Evolutionary conservation across 2,888 invertebrate genomes (phyloP).

Genomic region (Dasypolia templi): DNA sequence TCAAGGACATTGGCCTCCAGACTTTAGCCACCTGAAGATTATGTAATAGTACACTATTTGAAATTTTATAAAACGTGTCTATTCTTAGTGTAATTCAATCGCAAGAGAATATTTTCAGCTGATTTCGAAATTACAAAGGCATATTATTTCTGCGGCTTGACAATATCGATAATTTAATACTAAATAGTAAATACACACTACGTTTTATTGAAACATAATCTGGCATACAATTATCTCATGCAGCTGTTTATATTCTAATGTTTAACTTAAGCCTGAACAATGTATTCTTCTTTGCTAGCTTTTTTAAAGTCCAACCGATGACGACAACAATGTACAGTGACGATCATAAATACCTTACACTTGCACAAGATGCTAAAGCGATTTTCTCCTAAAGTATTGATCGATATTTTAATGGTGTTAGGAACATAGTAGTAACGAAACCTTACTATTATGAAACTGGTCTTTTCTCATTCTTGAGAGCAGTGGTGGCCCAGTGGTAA

Average conservation of each 20-base stretch:
- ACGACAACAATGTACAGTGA: too few species aligned
- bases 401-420: not conserved
- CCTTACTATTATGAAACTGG: not conserved
- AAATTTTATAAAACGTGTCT: constrained; percentile 11
- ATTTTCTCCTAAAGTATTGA: not conserved
- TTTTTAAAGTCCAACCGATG: not conserved
- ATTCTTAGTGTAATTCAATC: not conserved
- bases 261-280: not conserved
- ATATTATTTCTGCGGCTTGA: not conserved
- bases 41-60: constrained; percentile 67
- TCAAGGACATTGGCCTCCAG: constrained; percentile 79
- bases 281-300: not conserved
- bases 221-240: not conserved
- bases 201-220: not conserved
- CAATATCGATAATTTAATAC: not conserved
- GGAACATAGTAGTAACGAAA: not conserved
- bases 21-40: constrained; percentile 72
- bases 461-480: not conserved
- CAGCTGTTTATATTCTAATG: constrained; percentile 11
- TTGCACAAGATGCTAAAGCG: too few species aligned
- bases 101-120: constrained; percentile 4
- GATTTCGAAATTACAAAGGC: not conserved
- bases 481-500: too few species aligned
- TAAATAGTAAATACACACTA: not conserved
- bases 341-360: not conserved